phyloP scores from a whole-genome alignment of 2,888 invertebrate genomes.

The Acleris laterana region DNA sequence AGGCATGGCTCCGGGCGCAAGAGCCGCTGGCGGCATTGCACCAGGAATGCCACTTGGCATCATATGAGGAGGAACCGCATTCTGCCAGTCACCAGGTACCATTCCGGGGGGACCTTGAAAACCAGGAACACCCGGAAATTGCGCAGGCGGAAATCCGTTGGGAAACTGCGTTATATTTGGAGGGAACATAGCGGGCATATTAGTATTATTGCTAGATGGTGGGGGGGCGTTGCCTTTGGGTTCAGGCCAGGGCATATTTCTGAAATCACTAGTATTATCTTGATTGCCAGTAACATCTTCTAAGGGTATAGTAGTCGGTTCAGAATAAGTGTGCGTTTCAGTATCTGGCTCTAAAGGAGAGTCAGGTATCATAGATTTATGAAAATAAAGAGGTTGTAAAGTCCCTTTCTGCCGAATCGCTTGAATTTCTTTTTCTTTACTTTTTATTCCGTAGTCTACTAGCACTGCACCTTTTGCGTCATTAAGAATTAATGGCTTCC shows the following conservation, averaged over 20 bases:
- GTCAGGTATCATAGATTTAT: slow-evolving; percentile 93
- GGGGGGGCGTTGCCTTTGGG: slow-evolving; percentile 88
- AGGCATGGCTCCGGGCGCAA: slow-evolving; percentile 64
- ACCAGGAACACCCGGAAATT: slow-evolving; percentile 73
- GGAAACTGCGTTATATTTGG: slow-evolving; percentile 75
- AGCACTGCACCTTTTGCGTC: slow-evolving; percentile 87
- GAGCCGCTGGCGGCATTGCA: slow-evolving; percentile 58
- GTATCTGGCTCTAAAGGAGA: slow-evolving; percentile 93
- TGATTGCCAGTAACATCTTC: slow-evolving; percentile 94
- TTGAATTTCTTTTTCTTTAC: slow-evolving; percentile 94
- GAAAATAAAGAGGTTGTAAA: slow-evolving; percentile 92
- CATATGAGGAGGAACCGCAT: slow-evolving; percentile 67
- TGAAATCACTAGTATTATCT: slow-evolving; percentile 91
- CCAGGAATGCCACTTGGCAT: slow-evolving; percentile 68
- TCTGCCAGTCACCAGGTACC: slow-evolving; percentile 71
- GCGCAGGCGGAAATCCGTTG: slow-evolving; percentile 73
- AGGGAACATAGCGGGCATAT: slow-evolving; percentile 77
- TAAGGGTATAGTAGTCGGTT: slow-evolving; percentile 93
- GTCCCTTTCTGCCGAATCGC: slow-evolving; percentile 93
- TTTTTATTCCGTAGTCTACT: slow-evolving; percentile 89
- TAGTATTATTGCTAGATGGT: slow-evolving; percentile 54
- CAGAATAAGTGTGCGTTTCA: slow-evolving; percentile 90
- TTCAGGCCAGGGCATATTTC: slow-evolving; percentile 92
- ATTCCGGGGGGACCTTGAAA: slow-evolving; percentile 69
- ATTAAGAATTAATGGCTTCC: slow-evolving; percentile 89